phyloP scores from a whole-genome alignment of 1,140 invertebrate genomes.

The Atta cephalotes region DNA sequence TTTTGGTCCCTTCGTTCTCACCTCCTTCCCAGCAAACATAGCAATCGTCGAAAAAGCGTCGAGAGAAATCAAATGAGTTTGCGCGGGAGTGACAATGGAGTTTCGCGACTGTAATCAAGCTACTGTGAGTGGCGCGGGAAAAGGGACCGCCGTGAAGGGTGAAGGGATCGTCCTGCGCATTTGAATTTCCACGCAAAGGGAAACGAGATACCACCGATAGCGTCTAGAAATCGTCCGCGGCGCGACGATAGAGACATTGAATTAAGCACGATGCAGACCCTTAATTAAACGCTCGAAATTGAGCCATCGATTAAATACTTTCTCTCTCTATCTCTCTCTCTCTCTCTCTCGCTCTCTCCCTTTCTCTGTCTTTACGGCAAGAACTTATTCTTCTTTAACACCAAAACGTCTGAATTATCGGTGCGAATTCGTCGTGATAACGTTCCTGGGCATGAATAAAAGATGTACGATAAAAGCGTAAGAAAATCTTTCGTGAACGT shows the following conservation, averaged over 20 bases:
- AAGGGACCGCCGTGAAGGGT: constrained; percentile 57
- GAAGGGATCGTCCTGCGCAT: constrained; percentile 55
- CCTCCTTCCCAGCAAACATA: constrained; percentile 38
- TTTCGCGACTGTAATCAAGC: constrained; percentile 73
- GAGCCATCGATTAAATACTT: constrained; percentile 55
- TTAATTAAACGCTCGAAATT: constrained; percentile 63
- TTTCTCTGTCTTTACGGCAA: not conserved
- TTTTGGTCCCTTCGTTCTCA: not conserved
- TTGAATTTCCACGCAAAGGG: constrained; percentile 76
- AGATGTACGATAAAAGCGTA: constrained; percentile 1
- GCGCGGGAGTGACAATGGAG: constrained; percentile 67
- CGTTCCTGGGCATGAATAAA: constrained; percentile 17
- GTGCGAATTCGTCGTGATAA: not conserved
- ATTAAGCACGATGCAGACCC: constrained; percentile 60
- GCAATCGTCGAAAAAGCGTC: constrained; percentile 69
- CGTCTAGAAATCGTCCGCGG: constrained; percentile 54
- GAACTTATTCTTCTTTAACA: constrained; percentile 33
- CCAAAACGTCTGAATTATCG: constrained; percentile 40
- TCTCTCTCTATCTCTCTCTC: not conserved
- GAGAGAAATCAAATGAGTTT: constrained; percentile 72
- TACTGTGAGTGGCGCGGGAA: constrained; percentile 52
- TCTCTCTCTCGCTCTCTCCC: not conserved
- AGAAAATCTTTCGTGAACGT: not conserved
- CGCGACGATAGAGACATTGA: constrained; percentile 58
- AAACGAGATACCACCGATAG: constrained; percentile 65